Percentiles rank a stretch among this genome's conserved stretches.
Evolutionary conservation across 2,888 invertebrate species (phyloP).

Genomic region (Teleogryllus oceanicus): DNA sequence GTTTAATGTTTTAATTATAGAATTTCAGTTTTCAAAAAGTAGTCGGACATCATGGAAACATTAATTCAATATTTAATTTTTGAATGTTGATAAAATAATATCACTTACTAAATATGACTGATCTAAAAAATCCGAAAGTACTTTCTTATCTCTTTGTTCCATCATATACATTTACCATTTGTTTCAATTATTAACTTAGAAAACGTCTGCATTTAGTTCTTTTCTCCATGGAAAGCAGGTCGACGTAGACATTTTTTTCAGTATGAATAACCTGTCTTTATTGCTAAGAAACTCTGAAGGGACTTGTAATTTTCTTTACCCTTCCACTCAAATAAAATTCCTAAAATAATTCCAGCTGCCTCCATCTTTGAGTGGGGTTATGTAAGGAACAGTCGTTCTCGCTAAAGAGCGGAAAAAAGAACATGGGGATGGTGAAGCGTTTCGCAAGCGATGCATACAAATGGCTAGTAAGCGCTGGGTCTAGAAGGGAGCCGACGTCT

Average conservation of each 20-base stretch:
- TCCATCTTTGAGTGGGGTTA: neutral
- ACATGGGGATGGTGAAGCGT: neutral
- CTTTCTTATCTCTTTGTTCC: too few species aligned
- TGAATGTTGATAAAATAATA: too few species aligned
- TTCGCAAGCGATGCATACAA: constrained; percentile 2
- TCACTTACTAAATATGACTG: too few species aligned
- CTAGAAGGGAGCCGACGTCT: too few species aligned
- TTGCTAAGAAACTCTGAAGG: neutral
- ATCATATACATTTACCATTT: too few species aligned
- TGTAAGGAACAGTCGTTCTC: neutral
- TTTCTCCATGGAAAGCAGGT: neutral
- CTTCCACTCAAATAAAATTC: neutral
- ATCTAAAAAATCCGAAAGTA: too few species aligned
- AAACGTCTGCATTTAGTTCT: too few species aligned
- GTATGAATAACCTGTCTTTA: neutral
- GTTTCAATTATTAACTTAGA: too few species aligned
- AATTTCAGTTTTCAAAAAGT: too few species aligned
- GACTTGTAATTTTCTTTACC: neutral
- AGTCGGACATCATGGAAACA: too few species aligned
- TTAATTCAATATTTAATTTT: too few species aligned
- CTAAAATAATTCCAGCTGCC: neutral
- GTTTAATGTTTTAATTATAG: too few species aligned
- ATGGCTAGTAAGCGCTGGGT: neutral
- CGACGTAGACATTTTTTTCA: neutral
- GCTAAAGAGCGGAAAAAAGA: neutral